Evolutionary conservation across 2,888 invertebrate species (phyloP).

Genomic region (Hetaerina titia): DNA sequence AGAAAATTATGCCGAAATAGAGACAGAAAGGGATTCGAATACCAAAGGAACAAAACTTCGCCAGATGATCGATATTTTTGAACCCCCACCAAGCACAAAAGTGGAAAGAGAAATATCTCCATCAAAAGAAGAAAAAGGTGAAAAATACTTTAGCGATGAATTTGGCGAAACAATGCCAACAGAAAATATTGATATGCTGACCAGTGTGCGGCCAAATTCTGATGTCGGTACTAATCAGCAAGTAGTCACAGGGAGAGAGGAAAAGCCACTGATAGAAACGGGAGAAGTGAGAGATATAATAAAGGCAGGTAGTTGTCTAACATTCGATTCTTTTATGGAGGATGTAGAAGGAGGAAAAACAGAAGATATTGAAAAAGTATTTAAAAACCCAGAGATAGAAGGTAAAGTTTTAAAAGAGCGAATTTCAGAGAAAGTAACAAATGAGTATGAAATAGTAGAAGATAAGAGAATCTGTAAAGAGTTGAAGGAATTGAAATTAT

Average conservation of each 20-base stretch:
- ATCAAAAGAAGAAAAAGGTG: not conserved
- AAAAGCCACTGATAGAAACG: not conserved
- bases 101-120: not conserved
- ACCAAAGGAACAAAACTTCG: conserved; percentile 33
- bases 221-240: not conserved
- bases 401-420: not conserved
- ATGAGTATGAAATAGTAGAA: not conserved
- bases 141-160: not conserved
- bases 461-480: not conserved
- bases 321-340: not conserved
- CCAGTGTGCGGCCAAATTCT: not conserved
- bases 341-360: not conserved
- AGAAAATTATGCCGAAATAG: conserved; percentile 71
- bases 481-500: not conserved
- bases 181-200: not conserved
- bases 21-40: not conserved
- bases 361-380: not conserved
- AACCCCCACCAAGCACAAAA: not conserved
- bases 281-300: not conserved
- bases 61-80: not conserved
- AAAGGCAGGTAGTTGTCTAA: not conserved
- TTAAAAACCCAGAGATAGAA: not conserved
- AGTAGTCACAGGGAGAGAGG: not conserved
- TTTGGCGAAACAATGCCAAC: too few species aligned
- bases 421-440: not conserved